Evolutionary conservation across 2,888 invertebrate genomes (phyloP), one percentile per base, ranked within the genome.

Genomic region (Sabellastarte sp.): DNA sequence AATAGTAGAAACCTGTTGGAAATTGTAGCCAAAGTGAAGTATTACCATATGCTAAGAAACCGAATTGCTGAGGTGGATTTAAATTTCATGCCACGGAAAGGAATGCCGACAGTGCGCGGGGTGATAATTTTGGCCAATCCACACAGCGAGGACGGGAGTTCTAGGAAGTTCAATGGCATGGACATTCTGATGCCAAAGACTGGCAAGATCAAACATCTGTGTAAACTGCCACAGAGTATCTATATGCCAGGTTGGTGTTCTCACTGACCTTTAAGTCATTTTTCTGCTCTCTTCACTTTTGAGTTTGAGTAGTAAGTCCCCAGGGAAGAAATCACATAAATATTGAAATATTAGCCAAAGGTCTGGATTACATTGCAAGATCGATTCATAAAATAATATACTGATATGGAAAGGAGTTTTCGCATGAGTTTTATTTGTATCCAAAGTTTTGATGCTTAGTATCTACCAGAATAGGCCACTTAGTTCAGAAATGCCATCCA

Each of bases 191-290:
- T 79, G 61, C 81, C 80, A 1, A 73, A 73, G 32, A 74, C 77
- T 41, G 79, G 80, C 26, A 76, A 77, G 60, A 78, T 80, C 26
- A 73, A 75, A 15, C 74, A 74, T 53, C 73, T 82, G 29, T 78
- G 79, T 63, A 80, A 80, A 69, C 75, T 82, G 32, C 81, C 82
- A 20, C 77, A 78, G 61, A 79, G 78, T 68, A 71, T 82, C n/a
- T 80, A 79, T 65, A 81, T 80, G 53, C 81, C 81, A 70, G 81
- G 81, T 80, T n/a, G n/a, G n/a, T n/a, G n/a, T n/a, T n/a, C n/a
- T n/a, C n/a, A n/a, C n/a, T n/a, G n/a, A n/a, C 61, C 53, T n/a
- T n/a, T n/a, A n/a, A n/a, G n/a, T n/a, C n/a, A n/a, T n/a, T n/a
- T n/a, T n/a, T n/a, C n/a, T n/a, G n/a, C n/a, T n/a, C n/a, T n/a